These are phyloP conservation scores for Condylura cristata DNA, from an alignment of 2,113 vertebrate species.

Conservation along the genomic window DNA sequence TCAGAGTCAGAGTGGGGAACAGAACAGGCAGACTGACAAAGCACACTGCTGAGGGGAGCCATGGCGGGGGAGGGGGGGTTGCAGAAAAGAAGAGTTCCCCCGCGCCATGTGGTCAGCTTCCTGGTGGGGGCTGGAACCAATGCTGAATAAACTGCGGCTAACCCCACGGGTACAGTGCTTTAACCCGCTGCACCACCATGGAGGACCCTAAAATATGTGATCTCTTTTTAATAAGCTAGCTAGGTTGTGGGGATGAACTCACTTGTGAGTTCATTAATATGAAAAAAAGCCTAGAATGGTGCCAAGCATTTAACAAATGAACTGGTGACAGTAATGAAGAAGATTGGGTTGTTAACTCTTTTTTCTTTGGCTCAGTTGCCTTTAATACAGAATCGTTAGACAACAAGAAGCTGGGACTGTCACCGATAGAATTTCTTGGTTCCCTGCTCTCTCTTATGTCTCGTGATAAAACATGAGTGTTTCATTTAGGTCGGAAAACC, in stretches of 20 bases:
- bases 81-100: no score
- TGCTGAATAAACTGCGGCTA: no score
- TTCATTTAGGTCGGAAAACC: slow-evolving; percentile 65
- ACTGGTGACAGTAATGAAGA: background rate
- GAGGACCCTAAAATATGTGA: no score
- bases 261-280: background rate
- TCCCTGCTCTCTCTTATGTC: slow-evolving; percentile 45
- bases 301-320: background rate
- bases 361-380: background rate
- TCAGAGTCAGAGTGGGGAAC: no score
- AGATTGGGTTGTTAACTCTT: background rate
- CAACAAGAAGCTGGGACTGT: background rate
- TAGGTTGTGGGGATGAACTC: background rate
- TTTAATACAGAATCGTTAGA: background rate
- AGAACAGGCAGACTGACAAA: no score
- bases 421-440: background rate
- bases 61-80: no score
- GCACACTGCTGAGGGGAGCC: no score
- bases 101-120: no score
- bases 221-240: background rate
- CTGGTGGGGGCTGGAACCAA: no score
- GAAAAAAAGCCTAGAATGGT: background rate
- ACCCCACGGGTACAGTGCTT: no score
- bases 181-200: no score
- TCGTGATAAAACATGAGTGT: slow-evolving; percentile 53